Conservation (phyloP, 2,797 vertebrate species). For the Euthynnus affinis region DNA sequence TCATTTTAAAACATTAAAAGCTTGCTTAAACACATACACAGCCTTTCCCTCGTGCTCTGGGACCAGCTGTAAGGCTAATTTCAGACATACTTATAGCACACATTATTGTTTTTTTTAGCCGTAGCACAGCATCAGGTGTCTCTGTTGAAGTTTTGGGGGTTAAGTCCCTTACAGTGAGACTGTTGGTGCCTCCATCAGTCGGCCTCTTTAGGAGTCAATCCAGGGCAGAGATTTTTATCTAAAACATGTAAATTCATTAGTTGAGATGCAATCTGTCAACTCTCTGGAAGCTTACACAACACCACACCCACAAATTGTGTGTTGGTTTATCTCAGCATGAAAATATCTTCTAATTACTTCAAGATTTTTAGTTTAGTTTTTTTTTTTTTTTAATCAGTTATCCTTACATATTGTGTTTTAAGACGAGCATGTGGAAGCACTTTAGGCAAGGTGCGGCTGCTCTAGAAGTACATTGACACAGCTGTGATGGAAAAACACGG, state of each 20-base stretch:
- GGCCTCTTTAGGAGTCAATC: not conserved
- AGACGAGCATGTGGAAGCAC: constrained; percentile 43
- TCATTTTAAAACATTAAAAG: not conserved
- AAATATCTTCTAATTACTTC: not conserved
- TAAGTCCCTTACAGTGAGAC: not conserved
- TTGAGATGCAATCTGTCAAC: not conserved
- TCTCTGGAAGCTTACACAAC: not conserved
- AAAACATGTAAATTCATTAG: constrained; percentile 2
- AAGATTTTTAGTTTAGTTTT: not conserved
- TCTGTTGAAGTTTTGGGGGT: not conserved
- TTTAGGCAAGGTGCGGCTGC: constrained; percentile 48
- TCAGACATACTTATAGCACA: no score
- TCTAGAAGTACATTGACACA: constrained; percentile 37
- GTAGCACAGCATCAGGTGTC: not conserved
- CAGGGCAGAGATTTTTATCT: not conserved
- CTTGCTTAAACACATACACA: no score
- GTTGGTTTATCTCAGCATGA: not conserved
- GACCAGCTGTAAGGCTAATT: no score
- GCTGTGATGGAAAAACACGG: constrained; percentile 51
- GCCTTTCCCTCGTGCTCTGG: no score
- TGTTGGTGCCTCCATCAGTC: not conserved
- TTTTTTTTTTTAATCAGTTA: not conserved
- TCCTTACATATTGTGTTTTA: constrained; percentile 16
- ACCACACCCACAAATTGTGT: constrained; percentile 5
- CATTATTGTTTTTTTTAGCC: not conserved